These are phyloP conservation scores for Lottia scabra DNA, from an alignment of 2,888 invertebrate genomes.

Conservation along the genomic window DNA sequence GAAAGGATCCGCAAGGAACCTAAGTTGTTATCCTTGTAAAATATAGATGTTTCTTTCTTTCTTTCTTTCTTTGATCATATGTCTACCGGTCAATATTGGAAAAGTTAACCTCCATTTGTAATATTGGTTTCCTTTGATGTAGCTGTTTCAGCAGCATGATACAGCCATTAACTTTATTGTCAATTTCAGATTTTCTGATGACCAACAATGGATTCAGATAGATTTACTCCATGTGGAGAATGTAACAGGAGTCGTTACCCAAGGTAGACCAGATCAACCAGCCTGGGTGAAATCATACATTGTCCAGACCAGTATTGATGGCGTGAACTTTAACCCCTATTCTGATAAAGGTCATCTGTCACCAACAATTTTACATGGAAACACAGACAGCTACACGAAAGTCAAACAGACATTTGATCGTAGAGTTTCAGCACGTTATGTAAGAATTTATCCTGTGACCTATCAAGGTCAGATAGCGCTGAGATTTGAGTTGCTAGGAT, in stretches of 20 bases:
- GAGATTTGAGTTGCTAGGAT: slow-evolving; percentile 51
- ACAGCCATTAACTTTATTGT: no score
- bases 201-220: slow-evolving; percentile 22
- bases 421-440: slow-evolving; percentile 44
- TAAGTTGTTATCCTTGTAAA: no score
- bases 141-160: no score
- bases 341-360: slow-evolving; percentile 13
- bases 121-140: not conserved
- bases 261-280: slow-evolving; percentile 32
- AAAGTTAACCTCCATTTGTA: no score
- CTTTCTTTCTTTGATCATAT: no score
- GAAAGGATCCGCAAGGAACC: no score
- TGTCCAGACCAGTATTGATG: slow-evolving; percentile 33
- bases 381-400: slow-evolving; percentile 30
- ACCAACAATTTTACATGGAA: slow-evolving; percentile 30
- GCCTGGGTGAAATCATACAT: slow-evolving; percentile 38
- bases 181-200: not conserved
- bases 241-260: slow-evolving; percentile 33
- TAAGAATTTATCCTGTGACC: slow-evolving; percentile 48
- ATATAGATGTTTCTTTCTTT: no score
- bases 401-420: slow-evolving; percentile 40
- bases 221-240: slow-evolving; percentile 28
- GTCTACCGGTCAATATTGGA: no score
- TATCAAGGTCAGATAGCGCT: slow-evolving; percentile 49
- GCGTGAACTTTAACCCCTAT: slow-evolving; percentile 26